Percentiles rank a stretch among this genome's conserved stretches.
Conservation (phyloP, 2,113 vertebrate species). For the Microcebus murinus region DNA sequence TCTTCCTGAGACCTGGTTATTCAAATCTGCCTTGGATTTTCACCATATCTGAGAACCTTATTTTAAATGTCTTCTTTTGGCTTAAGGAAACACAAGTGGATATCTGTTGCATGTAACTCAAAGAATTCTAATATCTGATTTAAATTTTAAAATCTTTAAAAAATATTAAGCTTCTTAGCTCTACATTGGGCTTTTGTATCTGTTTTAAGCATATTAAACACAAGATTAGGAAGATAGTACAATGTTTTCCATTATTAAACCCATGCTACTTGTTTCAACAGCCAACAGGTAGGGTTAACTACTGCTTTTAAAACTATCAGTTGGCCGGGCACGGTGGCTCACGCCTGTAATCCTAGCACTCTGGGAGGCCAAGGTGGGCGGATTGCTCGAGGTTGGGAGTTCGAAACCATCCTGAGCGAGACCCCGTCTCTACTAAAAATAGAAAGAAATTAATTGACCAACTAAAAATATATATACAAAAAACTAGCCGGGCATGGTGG, state of each 20-base stretch:
- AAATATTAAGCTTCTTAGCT: not conserved
- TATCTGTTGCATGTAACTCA: not conserved
- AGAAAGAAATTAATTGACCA: too few relatives aligned
- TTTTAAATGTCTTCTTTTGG: not conserved
- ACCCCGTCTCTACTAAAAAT: too few relatives aligned
- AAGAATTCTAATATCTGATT: not conserved
- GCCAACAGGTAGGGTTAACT: not conserved
- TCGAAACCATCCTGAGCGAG: too few relatives aligned
- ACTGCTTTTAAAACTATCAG: not conserved
- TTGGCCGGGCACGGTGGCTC: too few relatives aligned
- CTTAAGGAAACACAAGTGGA: not conserved
- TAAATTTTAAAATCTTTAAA: not conserved
- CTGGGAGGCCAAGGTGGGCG: too few relatives aligned
- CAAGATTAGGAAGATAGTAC: not conserved
- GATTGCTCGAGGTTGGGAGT: too few relatives aligned
- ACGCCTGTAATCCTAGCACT: too few relatives aligned
- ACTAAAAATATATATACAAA: too few relatives aligned
- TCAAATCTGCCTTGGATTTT: not conserved
- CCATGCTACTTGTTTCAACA: not conserved
- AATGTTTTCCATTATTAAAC: not conserved
- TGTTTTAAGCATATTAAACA: not conserved
- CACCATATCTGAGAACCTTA: not conserved
- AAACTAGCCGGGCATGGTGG: too few relatives aligned
- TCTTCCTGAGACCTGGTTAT: not conserved
- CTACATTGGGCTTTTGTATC: not conserved